phyloP scores from a whole-genome alignment of 2,888 invertebrate species.

The Ennomos quercinarius region DNA sequence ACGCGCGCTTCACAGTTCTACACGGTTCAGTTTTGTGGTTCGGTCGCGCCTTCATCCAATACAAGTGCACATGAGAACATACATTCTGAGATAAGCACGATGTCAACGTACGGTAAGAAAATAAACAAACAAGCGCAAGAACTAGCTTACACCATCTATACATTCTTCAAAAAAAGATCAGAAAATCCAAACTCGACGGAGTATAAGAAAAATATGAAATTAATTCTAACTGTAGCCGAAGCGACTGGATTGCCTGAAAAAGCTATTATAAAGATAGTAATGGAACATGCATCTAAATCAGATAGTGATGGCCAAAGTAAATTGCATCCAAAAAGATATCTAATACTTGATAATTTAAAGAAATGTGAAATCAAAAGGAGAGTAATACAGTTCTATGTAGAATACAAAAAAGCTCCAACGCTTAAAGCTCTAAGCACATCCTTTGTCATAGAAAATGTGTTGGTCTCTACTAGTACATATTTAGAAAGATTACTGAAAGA shows the following conservation, averaged over 20 bases:
- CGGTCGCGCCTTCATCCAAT: not conserved
- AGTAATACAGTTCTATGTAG: slow-evolving; percentile 16
- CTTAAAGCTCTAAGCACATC: slow-evolving; percentile 1
- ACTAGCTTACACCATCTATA: slow-evolving; percentile 7
- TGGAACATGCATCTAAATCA: slow-evolving; percentile 5
- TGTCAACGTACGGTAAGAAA: slow-evolving; percentile 16
- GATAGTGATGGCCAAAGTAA: not conserved
- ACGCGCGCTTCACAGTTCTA: slow-evolving; percentile 1
- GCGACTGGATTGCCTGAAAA: slow-evolving; percentile 12
- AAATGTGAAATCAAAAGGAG: slow-evolving; percentile 15
- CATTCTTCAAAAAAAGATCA: slow-evolving; percentile 11
- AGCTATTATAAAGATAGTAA: slow-evolving; percentile 5
- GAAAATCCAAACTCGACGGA: slow-evolving; percentile 16
- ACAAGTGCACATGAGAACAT: slow-evolving; percentile 6
- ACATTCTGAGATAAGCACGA: slow-evolving; percentile 1
- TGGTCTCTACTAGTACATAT: slow-evolving; percentile 1
- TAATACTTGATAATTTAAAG: slow-evolving; percentile 8
- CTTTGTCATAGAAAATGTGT: slow-evolving; percentile 5
- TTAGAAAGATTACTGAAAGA: slow-evolving; percentile 5
- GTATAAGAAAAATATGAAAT: slow-evolving; percentile 13
- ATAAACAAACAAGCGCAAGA: slow-evolving; percentile 17
- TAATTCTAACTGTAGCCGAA: slow-evolving; percentile 15
- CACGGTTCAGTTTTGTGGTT: not conserved
- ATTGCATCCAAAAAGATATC: slow-evolving; percentile 4
- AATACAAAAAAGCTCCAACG: slow-evolving; percentile 13